phyloP scores from a whole-genome alignment of 2,113 vertebrate species.

The Macquaria australasica region DNA sequence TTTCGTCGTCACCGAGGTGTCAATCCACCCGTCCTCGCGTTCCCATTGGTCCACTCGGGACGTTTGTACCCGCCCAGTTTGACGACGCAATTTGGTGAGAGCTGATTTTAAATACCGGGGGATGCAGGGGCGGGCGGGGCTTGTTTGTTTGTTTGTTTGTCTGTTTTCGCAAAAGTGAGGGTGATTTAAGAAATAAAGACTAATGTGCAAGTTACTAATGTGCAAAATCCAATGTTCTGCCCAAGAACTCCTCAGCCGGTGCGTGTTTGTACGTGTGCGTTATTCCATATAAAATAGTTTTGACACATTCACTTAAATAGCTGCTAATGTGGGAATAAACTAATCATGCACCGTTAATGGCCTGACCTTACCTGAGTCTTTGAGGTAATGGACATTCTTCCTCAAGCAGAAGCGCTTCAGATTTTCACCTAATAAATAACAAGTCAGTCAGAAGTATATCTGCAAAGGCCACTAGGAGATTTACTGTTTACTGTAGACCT shows the following conservation, averaged over 20 bases:
- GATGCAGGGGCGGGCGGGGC: conserved; percentile 26
- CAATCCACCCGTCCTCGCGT: conserved; percentile 53
- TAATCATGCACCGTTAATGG: neutral
- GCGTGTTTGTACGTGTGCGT: neutral
- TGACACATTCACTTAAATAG: too few relatives aligned
- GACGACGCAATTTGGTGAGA: neutral
- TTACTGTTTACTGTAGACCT: too few relatives aligned
- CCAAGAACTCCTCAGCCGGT: neutral
- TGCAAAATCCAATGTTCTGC: too few relatives aligned
- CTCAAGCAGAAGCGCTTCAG: neutral
- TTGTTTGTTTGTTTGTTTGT: too few relatives aligned
- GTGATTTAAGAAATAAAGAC: neutral
- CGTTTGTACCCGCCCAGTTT: conserved; percentile 16
- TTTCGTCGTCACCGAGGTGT: conserved; percentile 44
- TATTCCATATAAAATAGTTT: too few relatives aligned
- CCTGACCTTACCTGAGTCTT: too few relatives aligned
- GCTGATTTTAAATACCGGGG: neutral
- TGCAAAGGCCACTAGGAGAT: too few relatives aligned
- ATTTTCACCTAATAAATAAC: neutral
- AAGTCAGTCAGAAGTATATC: too few relatives aligned
- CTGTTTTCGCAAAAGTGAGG: neutral
- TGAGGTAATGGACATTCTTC: neutral
- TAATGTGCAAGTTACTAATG: neutral
- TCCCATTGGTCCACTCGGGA: conserved; percentile 65
- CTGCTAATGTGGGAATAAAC: neutral